These are phyloP conservation scores for Tetranychus truncatus DNA, from an alignment of 2,888 invertebrate genomes.

Conservation along the genomic window DNA sequence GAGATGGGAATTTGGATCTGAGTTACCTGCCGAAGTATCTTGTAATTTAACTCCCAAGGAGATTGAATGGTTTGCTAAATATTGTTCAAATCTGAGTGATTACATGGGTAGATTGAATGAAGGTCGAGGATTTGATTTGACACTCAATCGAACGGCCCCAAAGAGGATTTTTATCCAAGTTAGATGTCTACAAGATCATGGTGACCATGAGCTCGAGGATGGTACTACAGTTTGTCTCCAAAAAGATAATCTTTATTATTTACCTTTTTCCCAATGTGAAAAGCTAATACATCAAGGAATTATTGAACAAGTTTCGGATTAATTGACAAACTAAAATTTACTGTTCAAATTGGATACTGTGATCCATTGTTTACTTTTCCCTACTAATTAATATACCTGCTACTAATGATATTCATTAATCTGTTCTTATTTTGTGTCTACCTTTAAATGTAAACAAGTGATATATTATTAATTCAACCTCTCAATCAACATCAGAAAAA, in stretches of 20 bases:
- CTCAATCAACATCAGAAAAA: no score
- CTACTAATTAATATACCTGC: neutral
- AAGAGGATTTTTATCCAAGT: conserved; percentile 83
- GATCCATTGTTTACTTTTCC: neutral
- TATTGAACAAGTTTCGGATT: conserved; percentile 44
- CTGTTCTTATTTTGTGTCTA: no score
- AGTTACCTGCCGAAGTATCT: conserved; percentile 66
- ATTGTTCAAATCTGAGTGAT: conserved; percentile 61
- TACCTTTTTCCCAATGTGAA: conserved; percentile 73
- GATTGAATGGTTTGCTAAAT: conserved; percentile 65
- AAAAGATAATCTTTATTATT: conserved; percentile 72
- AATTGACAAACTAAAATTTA: neutral
- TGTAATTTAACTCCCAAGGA: conserved; percentile 59
- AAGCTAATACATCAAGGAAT: conserved; percentile 73
- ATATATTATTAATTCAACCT: no score
- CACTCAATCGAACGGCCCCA: conserved; percentile 69
- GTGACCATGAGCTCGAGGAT: conserved; percentile 78
- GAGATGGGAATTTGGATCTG: conserved; percentile 87
- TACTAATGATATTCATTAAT: no score
- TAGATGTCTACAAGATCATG: conserved; percentile 69
- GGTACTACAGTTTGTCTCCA: conserved; percentile 73
- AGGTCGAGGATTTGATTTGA: conserved; percentile 55
- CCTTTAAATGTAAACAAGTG: no score
- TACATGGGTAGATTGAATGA: conserved; percentile 67
- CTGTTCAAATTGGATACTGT: neutral